Evolutionary conservation across 2,888 invertebrate genomes (phyloP), one percentile per base, ranked within the genome.

Genomic region (Pammene aurita): DNA sequence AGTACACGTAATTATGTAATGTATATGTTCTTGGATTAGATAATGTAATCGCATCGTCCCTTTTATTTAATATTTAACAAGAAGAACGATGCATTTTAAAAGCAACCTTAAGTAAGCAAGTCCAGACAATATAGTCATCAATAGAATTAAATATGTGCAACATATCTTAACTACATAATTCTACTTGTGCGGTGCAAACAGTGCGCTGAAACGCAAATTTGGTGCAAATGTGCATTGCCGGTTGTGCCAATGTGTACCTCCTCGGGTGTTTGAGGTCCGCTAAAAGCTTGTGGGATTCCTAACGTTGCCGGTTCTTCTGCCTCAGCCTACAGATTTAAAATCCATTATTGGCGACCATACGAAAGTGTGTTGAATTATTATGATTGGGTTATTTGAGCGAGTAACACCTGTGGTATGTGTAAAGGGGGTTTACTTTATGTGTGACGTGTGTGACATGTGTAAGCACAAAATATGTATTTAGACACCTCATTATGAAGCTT

Each of bases 261-360:
- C 73, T 89, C 86, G 76, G 83, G 78, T 75, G 78, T 77, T 80
- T 84, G 84, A 82, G 85, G 84, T 78, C 80, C 83, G 83, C 80
- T 86, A 81, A 82, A 84, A 86, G 85, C 81, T 78, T 85, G 86
- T 84, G 88, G 86, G 72, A 86, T 85, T 82, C 80, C 86, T 85
- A 91, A 84, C 74, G 87, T 83, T 72, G 85, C 81, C 76, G 82
- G 81, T 78, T 72, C 84, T 77, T 85, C 87, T 80, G 84, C 83
- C 73, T 88, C 89, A 84, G 89, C 91, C 92, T 92, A 92, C 73
- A 88, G 84, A 90, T 80, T 41, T 84, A 88, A 86, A 86, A 83
- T 80, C 71, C 54, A 82, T 87, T 85, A 86, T 77, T 86, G 89
- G 88, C 89, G 87, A 91, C 86, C 86, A 73, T 86, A 87, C 86